Base-by-base conservation (phyloP, 2,888 invertebrate genomes). In the Cactoblastis cactorum region DNA sequence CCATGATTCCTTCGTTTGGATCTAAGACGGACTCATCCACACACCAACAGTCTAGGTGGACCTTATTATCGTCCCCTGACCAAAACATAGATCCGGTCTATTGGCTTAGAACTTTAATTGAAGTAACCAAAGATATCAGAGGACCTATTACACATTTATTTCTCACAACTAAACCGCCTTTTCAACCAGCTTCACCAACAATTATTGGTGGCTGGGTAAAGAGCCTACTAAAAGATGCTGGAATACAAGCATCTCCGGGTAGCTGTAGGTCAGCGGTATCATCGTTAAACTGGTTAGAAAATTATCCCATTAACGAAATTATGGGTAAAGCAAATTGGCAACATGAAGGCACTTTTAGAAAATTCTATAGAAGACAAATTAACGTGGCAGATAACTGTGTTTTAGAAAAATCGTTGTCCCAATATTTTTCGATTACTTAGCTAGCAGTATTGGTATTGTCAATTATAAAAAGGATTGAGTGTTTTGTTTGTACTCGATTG, bases 21-120 rank as follows among this genome's bases (percentile, higher is more conserved):
- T 62, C 57, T 0, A 59, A 62, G 45, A 59, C 62, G 6, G 58
- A 62, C 43, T 50, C 53, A 1, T 12, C 22, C 2, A 45, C 41
- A 2, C 49, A 47, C 34, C 51, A 47, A 28, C 57, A 58, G 41
- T 58, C 56, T 3, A 50, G 49, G 28, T 59, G 56, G 56, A 58
- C 18, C 0, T 43, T 57, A 11, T 12, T 34, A 15, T 3, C 43
- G 4, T 39, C 49, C 5, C 54, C 47, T 11, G 54, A 55, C 15
- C 18, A 11, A 39, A 57, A 58, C 6, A 22, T 22, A 4, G 24
- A 54, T 28, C 53, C 53, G 3, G 6, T 54, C 11, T 51, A 34
- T 41, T 57, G 56, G 55, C 15, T 54, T 11, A 33, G 45, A 19
- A 28, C 5, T 2, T 35, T 53, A 18, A 46, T 19, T 17, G 9